Evolutionary conservation across 2,888 invertebrate genomes (phyloP).

Genomic region (Zhengitettix transpicula): DNA sequence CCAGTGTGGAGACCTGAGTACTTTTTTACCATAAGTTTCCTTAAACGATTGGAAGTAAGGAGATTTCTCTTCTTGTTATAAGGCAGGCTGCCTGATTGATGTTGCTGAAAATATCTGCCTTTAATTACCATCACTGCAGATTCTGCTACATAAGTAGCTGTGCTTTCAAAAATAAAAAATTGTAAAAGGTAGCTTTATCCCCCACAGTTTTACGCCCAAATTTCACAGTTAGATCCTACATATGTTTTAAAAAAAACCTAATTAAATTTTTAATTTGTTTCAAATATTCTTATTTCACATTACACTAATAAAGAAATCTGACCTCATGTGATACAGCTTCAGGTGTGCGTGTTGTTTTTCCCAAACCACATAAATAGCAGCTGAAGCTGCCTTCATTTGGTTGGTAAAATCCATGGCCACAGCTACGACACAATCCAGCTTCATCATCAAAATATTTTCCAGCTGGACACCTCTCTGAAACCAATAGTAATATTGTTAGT

Average conservation of each 20-base stretch:
- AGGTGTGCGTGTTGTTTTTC: conserved; percentile 78
- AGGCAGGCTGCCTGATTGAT: no score
- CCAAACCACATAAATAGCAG: conserved; percentile 74
- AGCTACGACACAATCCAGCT: conserved; percentile 74
- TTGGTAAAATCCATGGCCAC: conserved; percentile 89
- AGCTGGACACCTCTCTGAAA: conserved; percentile 70
- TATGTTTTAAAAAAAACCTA: no score
- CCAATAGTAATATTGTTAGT: no score
- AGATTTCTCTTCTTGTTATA: no score
- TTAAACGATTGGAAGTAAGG: no score
- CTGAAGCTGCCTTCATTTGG: conserved; percentile 79
- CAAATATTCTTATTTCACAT: background rate
- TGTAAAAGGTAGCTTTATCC: background rate
- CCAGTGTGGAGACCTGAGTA: no score
- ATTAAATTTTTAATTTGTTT: no score
- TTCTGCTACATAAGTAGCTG: background rate
- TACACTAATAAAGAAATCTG: conserved; percentile 1
- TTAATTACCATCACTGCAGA: background rate
- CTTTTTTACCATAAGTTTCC: no score
- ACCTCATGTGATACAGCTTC: conserved; percentile 68
- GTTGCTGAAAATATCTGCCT: background rate
- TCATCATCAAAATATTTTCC: conserved; percentile 87
- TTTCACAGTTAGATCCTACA: no score
- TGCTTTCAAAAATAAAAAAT: background rate
- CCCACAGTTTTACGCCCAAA: no score